phyloP scores from a whole-genome alignment of 2,797 vertebrate species.

The Craterocephalus amniculus region DNA sequence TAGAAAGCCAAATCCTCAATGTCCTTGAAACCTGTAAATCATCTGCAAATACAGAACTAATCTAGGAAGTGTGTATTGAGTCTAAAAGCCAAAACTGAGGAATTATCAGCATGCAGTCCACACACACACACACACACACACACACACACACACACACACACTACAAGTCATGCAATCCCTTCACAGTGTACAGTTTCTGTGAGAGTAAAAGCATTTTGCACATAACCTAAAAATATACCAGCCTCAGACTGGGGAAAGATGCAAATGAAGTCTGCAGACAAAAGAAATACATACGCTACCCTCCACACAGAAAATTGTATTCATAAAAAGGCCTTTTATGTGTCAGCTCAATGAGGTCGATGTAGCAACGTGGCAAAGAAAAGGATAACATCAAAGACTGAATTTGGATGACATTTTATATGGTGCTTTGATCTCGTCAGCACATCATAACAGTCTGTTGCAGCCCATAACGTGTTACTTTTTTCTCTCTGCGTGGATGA shows the following conservation, averaged over 20 bases:
- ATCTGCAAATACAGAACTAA: constrained; percentile 4
- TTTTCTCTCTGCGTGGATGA: constrained; percentile 22
- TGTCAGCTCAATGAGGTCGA: constrained; percentile 54
- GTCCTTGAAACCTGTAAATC: constrained; percentile 36
- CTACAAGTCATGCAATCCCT: constrained; percentile 1
- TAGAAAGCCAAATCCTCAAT: constrained; percentile 6
- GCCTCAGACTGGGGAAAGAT: constrained; percentile 38
- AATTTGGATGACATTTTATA: constrained; percentile 55
- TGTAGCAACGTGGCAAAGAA: constrained; percentile 41
- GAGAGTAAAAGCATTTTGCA: constrained; percentile 20
- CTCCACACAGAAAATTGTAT: constrained; percentile 22
- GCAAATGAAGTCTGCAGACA: constrained; percentile 45
- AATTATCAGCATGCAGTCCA: background rate
- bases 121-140: background rate
- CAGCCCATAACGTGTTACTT: constrained; percentile 43
- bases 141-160: background rate
- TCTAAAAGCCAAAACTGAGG: constrained; percentile 1
- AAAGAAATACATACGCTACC: constrained; percentile 42
- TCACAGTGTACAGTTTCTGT: constrained; percentile 1
- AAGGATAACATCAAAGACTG: constrained; percentile 65
- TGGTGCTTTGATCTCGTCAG: constrained; percentile 59
- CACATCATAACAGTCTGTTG: constrained; percentile 57
- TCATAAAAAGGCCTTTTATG: constrained; percentile 53
- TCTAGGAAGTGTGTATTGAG: constrained; percentile 6
- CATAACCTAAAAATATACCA: constrained; percentile 39